phyloP scores from a whole-genome alignment of 2,888 invertebrate genomes.

The Pseudococcus viburni region DNA sequence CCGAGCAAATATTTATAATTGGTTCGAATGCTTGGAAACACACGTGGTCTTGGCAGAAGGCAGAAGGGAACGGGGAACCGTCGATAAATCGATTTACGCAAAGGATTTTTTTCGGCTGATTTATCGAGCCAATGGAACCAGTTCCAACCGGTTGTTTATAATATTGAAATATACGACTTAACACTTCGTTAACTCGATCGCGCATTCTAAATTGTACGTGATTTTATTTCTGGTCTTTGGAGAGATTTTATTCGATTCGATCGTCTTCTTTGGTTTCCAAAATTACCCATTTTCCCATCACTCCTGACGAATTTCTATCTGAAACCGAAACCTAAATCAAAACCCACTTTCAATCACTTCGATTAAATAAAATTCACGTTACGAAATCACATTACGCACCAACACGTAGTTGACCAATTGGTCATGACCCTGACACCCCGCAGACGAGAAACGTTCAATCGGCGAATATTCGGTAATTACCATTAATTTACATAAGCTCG shows the following conservation, averaged over 20 bases:
- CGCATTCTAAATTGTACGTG: too few species aligned
- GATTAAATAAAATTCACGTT: background rate
- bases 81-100: background rate
- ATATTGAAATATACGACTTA: background rate
- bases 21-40: background rate
- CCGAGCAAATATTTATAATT: conserved; percentile 16
- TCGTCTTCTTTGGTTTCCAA: too few species aligned
- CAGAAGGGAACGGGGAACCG: background rate
- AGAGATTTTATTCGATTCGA: too few species aligned
- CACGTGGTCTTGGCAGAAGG: background rate
- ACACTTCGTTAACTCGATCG: too few species aligned
- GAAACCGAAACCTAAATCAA: background rate
- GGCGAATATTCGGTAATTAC: conserved; percentile 37
- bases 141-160: background rate
- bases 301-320: too few species aligned
- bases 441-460: background rate
- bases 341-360: background rate
- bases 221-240: too few species aligned
- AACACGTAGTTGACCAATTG: conserved; percentile 15
- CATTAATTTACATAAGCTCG: conserved; percentile 39
- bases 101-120: conserved; percentile 1
- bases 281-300: too few species aligned
- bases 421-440: conserved; percentile 22
- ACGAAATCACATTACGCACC: background rate
- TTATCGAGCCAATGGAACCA: conserved; percentile 13